A percentile compares a stretch with the other conserved stretches of the same genome.
Evolutionary conservation across 2,113 vertebrate genomes (phyloP).

Genomic region (Chlamydotis undulata): DNA sequence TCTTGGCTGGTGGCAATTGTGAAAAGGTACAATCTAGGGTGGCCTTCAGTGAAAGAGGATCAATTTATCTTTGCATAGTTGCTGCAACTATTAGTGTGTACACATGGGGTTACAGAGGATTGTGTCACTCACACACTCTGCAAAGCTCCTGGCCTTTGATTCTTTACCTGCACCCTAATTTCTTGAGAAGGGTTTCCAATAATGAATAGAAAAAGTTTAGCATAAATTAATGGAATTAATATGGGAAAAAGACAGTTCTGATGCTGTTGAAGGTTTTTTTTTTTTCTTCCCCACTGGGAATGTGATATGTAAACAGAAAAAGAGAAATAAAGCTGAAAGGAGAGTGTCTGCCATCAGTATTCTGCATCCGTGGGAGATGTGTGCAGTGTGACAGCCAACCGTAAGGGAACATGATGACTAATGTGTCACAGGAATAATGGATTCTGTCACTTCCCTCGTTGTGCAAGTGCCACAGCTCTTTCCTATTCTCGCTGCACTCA

Average conservation of each 20-base stretch:
- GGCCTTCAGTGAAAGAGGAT: background rate
- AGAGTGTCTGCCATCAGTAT: background rate
- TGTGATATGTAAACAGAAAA: conserved; percentile 1
- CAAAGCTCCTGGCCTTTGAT: background rate
- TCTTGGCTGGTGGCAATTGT: background rate
- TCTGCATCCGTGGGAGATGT: background rate
- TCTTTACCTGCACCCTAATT: background rate
- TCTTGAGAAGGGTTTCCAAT: background rate
- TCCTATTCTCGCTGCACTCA: background rate
- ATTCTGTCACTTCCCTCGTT: conserved; percentile 9
- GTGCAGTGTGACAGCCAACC: background rate
- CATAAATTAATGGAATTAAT: background rate
- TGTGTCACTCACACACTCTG: background rate
- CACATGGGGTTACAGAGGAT: background rate
- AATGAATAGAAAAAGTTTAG: background rate
- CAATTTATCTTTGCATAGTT: background rate
- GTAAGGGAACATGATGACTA: background rate
- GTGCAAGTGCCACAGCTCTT: background rate
- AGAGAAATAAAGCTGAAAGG: background rate
- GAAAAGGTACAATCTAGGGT: background rate
- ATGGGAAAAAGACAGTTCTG: background rate
- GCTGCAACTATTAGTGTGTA: background rate
- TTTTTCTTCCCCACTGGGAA: background rate
- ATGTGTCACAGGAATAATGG: background rate
- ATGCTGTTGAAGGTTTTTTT: background rate